Evolutionary conservation across 2,113 vertebrate genomes (phyloP), one percentile per base, ranked within the genome.

Genomic region (Tachysurus vachellii): DNA sequence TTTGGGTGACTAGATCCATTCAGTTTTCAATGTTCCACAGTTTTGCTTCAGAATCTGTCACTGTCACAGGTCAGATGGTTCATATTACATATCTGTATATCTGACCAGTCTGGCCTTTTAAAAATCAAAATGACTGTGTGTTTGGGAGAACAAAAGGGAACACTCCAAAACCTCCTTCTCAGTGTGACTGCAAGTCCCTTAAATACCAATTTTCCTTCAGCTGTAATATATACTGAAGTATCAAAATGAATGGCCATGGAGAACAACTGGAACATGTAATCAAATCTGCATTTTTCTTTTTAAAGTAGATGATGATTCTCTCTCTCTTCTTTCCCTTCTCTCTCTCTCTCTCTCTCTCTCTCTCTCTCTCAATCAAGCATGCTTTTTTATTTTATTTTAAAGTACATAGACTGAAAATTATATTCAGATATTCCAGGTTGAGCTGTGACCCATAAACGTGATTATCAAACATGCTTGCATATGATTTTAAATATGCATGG

Each of bases 1-100:
- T 75, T 86, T 57, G 71, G 57, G 12, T 66, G 56, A 73, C 57
- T 61, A 53, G 36, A 31, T 71, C 66, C 31, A 57, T 66, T 90
- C 1, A 23, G 42, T 80, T 76, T 66, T 44, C 8, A 84, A 50
- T 77, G 70, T 61, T 87, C 47, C 76, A 36, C 36, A 47, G 57
- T 70, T 86, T n/a, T 80, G 80, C 62, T 61, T 85, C 10, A 53
- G 7, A 81, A 44, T 64, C 19, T 54, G 47, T 50, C 4, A 8
- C 31, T 75, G 31, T 79, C 44, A 73, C 53, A 84, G 82, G 11
- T 84, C 64, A 84, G 26, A 70, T 19, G 42, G 16, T 66, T 82
- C 62, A 9, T 21, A 68, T 70, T 80, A 5, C 54, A 14, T 42
- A 81, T 42, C 31, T 61, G 79, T 19, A 42, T 61, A 6, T 61